A percentile compares a stretch with the other conserved stretches of the same genome.
Evolutionary conservation across 2,113 vertebrate species (phyloP).

Genomic region (Charina bottae): DNA sequence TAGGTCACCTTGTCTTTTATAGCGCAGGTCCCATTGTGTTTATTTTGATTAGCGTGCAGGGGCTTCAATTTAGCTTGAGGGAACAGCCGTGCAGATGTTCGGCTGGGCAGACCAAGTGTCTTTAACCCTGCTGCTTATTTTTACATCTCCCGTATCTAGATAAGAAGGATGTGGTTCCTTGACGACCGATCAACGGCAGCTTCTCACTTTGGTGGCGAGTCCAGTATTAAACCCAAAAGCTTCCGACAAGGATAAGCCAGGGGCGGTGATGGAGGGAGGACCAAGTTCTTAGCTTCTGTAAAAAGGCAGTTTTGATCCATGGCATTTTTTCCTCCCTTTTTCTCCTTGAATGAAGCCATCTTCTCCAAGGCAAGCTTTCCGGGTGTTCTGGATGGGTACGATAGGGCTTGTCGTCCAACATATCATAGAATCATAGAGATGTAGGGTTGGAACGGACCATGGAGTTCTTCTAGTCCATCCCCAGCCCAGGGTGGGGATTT

Average conservation of each 20-base stretch:
- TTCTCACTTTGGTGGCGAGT: slow-evolving; percentile 69
- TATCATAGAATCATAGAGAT: too few relatives aligned
- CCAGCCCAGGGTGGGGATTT: too few relatives aligned
- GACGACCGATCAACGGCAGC: slow-evolving; percentile 61
- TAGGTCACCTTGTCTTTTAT: slow-evolving; percentile 65
- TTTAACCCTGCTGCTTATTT: slow-evolving; percentile 78
- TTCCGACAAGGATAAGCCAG: neutral
- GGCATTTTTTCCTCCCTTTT: too few relatives aligned
- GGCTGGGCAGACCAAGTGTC: slow-evolving; percentile 69
- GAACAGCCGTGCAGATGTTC: slow-evolving; percentile 67
- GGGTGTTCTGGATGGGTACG: too few relatives aligned
- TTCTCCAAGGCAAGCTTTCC: too few relatives aligned
- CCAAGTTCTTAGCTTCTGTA: neutral
- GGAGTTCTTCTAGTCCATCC: too few relatives aligned
- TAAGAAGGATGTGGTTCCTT: slow-evolving; percentile 82
- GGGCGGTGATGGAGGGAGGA: neutral
- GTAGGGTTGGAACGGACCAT: too few relatives aligned
- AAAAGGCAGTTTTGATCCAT: too few relatives aligned
- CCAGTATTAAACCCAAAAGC: slow-evolving; percentile 64
- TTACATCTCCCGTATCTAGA: slow-evolving; percentile 68
- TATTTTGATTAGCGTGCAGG: slow-evolving; percentile 73
- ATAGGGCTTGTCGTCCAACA: too few relatives aligned
- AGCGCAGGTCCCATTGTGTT: slow-evolving; percentile 72
- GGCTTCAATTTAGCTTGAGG: slow-evolving; percentile 75
- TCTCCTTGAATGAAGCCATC: too few relatives aligned